Evolutionary conservation across 1,140 invertebrate genomes (phyloP).

Genomic region (Asbolus verrucosus): DNA sequence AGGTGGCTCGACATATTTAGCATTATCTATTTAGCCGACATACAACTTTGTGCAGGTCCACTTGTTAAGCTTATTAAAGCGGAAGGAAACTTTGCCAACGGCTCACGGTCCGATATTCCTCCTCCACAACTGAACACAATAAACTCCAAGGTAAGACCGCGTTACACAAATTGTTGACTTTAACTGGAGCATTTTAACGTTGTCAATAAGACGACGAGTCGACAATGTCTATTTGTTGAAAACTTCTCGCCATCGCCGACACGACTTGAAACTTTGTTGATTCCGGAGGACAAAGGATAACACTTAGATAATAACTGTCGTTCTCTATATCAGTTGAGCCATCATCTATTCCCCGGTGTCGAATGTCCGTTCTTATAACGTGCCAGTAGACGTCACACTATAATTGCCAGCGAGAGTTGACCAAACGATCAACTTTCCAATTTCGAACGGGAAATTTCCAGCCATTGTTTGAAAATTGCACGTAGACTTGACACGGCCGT

Average conservation of each 20-base stretch:
- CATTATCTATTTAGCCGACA: neutral
- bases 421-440: conserved; percentile 28
- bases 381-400: conserved; percentile 10
- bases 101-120: no score
- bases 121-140: no score
- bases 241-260: conserved; percentile 10
- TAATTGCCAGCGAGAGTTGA: conserved; percentile 29
- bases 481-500: neutral
- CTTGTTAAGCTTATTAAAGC: conserved; percentile 28
- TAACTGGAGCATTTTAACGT: conserved; percentile 3
- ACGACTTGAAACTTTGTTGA: conserved; percentile 41
- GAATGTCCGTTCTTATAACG: conserved; percentile 31
- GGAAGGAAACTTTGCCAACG: conserved; percentile 14
- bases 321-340: conserved; percentile 42
- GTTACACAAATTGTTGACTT: conserved; percentile 35
- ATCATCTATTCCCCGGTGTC: conserved; percentile 33
- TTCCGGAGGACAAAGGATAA: conserved; percentile 41
- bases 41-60: conserved; percentile 1
- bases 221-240: conserved; percentile 23
- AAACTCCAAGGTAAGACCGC: conserved; percentile 13
- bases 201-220: conserved; percentile 14
- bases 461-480: conserved; percentile 25
- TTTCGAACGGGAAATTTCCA: neutral
- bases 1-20: no score
- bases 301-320: conserved; percentile 47